A percentile compares a stretch with the other conserved stretches of the same genome.
Conservation (phyloP, 2,113 vertebrate species). For the Physeter macrocephalus region DNA sequence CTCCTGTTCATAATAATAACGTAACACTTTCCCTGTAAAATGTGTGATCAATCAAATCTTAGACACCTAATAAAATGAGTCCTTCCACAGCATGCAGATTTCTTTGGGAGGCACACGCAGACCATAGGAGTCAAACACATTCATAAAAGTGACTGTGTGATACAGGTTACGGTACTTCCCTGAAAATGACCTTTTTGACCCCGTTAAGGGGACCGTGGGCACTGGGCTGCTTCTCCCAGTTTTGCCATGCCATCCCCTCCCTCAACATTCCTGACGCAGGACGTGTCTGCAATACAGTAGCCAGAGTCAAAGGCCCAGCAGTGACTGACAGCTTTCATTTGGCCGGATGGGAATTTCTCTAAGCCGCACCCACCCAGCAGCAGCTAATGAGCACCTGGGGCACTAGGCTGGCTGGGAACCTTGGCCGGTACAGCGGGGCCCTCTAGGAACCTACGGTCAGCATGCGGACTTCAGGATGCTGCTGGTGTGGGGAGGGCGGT, state of each 20-base stretch:
- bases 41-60: slow-evolving; percentile 44
- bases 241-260: background rate
- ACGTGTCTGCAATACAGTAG: background rate
- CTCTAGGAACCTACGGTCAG: background rate
- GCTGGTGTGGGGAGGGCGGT: background rate
- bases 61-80: slow-evolving; percentile 31
- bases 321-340: background rate
- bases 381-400: background rate
- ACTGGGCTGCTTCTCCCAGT: background rate
- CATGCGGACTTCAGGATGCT: background rate
- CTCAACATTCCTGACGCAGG: background rate
- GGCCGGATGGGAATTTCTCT: background rate
- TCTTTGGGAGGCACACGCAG: slow-evolving; percentile 7
- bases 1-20: slow-evolving; percentile 51
- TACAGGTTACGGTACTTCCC: background rate
- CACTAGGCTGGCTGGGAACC: background rate
- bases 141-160: background rate
- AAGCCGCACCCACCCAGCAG: background rate
- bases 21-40: slow-evolving; percentile 42
- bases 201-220: background rate
- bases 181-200: background rate
- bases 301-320: background rate
- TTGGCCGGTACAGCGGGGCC: background rate
- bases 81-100: slow-evolving; percentile 13
- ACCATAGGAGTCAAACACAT: background rate